These are phyloP conservation scores for Phlogophora meticulosa DNA, from an alignment of 2,888 invertebrate genomes.

Conservation along the genomic window DNA sequence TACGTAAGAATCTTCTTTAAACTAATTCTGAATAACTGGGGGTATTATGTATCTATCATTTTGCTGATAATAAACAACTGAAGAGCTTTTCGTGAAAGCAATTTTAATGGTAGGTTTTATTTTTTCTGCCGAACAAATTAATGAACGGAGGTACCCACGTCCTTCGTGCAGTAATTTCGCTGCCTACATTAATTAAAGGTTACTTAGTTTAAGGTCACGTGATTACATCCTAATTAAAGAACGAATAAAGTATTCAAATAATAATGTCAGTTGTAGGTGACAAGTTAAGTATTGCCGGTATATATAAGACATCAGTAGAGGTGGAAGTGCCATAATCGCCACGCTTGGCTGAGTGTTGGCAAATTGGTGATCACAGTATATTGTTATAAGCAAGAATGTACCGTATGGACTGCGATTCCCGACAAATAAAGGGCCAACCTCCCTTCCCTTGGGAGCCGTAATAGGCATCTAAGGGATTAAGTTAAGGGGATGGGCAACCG, in stretches of 20 bases:
- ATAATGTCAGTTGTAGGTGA: neutral
- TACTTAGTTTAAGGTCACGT: constrained; percentile 45
- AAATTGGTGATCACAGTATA: constrained; percentile 19
- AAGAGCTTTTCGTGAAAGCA: constrained; percentile 26
- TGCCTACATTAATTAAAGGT: constrained; percentile 36
- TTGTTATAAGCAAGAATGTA: constrained; percentile 13
- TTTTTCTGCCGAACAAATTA: constrained; percentile 47
- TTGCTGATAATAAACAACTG: constrained; percentile 31
- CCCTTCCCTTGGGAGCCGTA: constrained; percentile 16
- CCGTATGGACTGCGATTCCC: constrained; percentile 3
- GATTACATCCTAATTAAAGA: constrained; percentile 26
- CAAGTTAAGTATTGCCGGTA: neutral
- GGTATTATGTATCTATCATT: constrained; percentile 37
- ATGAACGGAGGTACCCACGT: constrained; percentile 14
- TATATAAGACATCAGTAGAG: neutral
- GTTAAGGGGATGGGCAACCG: constrained; percentile 28
- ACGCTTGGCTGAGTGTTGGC: constrained; percentile 1
- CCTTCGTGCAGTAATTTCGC: constrained; percentile 36
- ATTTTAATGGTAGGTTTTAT: constrained; percentile 33
- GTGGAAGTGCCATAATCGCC: constrained; percentile 2
- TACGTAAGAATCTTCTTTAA: constrained; percentile 21
- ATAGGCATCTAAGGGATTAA: constrained; percentile 42
- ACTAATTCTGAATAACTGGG: constrained; percentile 42
- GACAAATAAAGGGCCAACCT: constrained; percentile 18
- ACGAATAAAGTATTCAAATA: constrained; percentile 17